Evolutionary conservation across 2,888 invertebrate species (phyloP).

Genomic region (Matsumyia berberina): DNA sequence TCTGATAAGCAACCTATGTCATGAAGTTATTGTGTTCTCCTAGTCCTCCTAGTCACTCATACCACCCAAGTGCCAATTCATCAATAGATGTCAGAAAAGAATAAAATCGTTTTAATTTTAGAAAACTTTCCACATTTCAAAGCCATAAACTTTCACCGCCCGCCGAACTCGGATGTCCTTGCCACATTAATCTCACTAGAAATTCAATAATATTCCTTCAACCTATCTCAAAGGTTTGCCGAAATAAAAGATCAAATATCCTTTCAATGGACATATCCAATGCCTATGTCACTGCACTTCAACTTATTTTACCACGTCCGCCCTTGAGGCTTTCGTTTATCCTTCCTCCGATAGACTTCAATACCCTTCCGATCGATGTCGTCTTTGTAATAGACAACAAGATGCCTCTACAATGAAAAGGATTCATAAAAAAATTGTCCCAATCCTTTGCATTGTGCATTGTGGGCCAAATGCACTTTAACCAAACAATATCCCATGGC

Average conservation of each 20-base stretch:
- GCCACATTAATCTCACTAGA: neutral
- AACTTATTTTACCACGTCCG: neutral
- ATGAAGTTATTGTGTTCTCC: no score
- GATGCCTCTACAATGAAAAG: constrained; percentile 21
- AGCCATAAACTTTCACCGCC: neutral
- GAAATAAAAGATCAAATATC: neutral
- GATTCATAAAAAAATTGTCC: neutral
- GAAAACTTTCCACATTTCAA: neutral
- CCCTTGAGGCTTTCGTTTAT: neutral
- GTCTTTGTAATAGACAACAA: constrained; percentile 27
- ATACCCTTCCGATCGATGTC: constrained; percentile 36
- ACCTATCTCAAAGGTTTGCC: neutral
- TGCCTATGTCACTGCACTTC: constrained; percentile 4
- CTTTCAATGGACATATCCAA: neutral
- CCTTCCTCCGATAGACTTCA: constrained; percentile 34
- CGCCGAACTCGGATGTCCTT: neutral
- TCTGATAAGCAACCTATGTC: no score
- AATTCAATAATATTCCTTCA: neutral
- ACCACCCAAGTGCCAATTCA: neutral
- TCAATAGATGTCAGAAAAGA: neutral
- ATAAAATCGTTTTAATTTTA: neutral
- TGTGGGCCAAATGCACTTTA: constrained; percentile 26
- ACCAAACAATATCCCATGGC: constrained; percentile 13
- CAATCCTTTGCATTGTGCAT: constrained; percentile 17
- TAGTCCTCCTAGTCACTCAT: no score